A percentile compares a stretch with the other conserved stretches of the same genome.
phyloP scores from a whole-genome alignment of 1,140 invertebrate species.

The Lasioglossum baleicum region DNA sequence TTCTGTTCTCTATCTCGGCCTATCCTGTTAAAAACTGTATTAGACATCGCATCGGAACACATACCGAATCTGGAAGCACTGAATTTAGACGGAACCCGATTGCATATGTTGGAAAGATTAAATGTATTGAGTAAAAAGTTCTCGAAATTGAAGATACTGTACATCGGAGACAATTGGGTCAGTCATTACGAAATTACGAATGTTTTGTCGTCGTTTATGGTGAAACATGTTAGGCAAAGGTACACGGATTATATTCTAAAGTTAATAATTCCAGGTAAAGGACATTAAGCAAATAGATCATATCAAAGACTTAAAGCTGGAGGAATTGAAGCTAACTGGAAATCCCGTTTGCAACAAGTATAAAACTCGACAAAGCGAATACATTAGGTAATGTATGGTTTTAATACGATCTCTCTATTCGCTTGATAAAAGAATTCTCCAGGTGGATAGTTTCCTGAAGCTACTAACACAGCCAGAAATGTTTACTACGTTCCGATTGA shows the following conservation, averaged over 20 bases:
- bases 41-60: conserved; percentile 89
- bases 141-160: conserved; percentile 88
- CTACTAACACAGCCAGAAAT: neutral
- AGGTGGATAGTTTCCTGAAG: neutral
- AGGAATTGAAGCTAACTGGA: conserved; percentile 88
- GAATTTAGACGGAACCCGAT: conserved; percentile 90
- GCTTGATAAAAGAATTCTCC: conserved; percentile 9
- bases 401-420: conserved; percentile 38
- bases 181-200: conserved; percentile 60
- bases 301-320: conserved; percentile 85
- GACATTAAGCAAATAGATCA: conserved; percentile 85
- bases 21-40: conserved; percentile 85
- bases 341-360: conserved; percentile 91
- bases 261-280: conserved; percentile 82
- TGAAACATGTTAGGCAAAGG: too few relatives aligned
- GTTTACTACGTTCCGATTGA: neutral
- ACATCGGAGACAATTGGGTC: conserved; percentile 92
- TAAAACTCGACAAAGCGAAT: conserved; percentile 85
- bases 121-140: conserved; percentile 83
- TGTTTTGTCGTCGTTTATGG: neutral
- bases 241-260: neutral
- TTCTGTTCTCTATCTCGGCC: conserved; percentile 88
- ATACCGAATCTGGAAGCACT: conserved; percentile 90
- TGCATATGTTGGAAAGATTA: conserved; percentile 85
- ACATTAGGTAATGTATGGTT: conserved; percentile 88